Base-by-base conservation (phyloP, 2,113 vertebrate species). In the Mola mola region DNA sequence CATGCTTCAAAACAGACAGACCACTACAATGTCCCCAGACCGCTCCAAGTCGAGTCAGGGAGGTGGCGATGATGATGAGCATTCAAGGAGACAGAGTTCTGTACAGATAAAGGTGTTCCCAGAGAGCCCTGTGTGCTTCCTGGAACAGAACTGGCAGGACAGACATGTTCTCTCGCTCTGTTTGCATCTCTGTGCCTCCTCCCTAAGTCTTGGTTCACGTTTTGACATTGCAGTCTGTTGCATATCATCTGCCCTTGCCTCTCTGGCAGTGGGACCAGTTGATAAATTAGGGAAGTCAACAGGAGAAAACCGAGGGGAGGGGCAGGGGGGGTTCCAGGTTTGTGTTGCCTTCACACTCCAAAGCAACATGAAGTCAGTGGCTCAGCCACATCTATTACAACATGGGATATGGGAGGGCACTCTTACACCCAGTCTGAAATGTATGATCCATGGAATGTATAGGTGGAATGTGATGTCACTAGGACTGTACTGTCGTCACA, bases 11-110 rank as follows among this genome's bases (percentile, higher is more conserved):
- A 90, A 89, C 83, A 87, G 88, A 90, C 80, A 85, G 81, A 87
- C 74, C 78, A 72, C 88, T 83, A 90, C 85, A 84, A 81, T 60
- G 71, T 71, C 70, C 33, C 80, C 8, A 25, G 46, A 8, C 21
- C 11, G 11, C 2, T 5, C 22, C 6, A 24, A 52, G 47, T 43
- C 49, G 1, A 75, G 68, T 43, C 28, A 25, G 41, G 75, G 56
- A 24, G 63, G 66, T 2, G 70, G 47, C 31, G 69, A 65, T 76
- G 76, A 76, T 61, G 86, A 88, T 77, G 84, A 82, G 86, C 85
- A 80, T 83, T 90, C 88, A 87, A 91, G 84, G 84, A 90, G 78
- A 88, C 79, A 84, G 79, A 89, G 88, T 92, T 92, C 89, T 93
- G 85, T 91, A 91, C 91, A 93, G 87, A 84, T 88, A 78, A 84